Conservation (phyloP, 1,140 invertebrate genomes). For the Brachionus asplanchnoidis region DNA sequence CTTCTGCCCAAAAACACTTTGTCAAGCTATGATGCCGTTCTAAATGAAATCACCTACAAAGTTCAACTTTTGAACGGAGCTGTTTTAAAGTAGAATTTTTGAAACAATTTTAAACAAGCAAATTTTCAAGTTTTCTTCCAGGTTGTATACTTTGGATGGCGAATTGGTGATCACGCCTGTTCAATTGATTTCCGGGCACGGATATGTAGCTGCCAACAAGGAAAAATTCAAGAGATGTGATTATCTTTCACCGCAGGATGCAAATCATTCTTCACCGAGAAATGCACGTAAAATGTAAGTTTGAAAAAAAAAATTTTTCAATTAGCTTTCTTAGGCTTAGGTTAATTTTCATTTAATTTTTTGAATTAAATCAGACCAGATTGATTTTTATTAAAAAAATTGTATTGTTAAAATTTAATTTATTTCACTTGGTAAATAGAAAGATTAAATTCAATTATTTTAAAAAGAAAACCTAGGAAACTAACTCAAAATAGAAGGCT, state of each 20-base stretch:
- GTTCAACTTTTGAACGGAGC: slow-evolving; percentile 26
- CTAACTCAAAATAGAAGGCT: too few relatives aligned
- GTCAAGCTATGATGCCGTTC: slow-evolving; percentile 31
- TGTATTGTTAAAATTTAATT: too few relatives aligned
- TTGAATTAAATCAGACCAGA: too few relatives aligned
- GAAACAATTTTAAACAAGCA: neutral
- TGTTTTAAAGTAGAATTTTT: slow-evolving; percentile 33
- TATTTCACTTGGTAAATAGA: too few relatives aligned
- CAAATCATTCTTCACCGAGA: slow-evolving; percentile 13
- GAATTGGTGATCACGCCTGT: neutral
- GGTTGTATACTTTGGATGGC: slow-evolving; percentile 36
- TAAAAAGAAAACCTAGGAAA: too few relatives aligned
- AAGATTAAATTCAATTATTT: too few relatives aligned
- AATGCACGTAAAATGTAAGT: slow-evolving; percentile 27
- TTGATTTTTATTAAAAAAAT: too few relatives aligned
- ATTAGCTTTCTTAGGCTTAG: neutral
- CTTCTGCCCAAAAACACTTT: neutral
- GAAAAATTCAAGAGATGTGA: slow-evolving; percentile 35
- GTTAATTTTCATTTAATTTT: neutral
- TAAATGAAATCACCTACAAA: slow-evolving; percentile 37
- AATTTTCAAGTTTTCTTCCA: neutral
- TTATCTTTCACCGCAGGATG: slow-evolving; percentile 11
- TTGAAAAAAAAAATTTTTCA: neutral
- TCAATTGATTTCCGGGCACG: neutral
- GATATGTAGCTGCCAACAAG: slow-evolving; percentile 36